Evolutionary conservation across 2,888 invertebrate genomes (phyloP), one percentile per base, ranked within the genome.

Genomic region (Megalurothrips usitatus): DNA sequence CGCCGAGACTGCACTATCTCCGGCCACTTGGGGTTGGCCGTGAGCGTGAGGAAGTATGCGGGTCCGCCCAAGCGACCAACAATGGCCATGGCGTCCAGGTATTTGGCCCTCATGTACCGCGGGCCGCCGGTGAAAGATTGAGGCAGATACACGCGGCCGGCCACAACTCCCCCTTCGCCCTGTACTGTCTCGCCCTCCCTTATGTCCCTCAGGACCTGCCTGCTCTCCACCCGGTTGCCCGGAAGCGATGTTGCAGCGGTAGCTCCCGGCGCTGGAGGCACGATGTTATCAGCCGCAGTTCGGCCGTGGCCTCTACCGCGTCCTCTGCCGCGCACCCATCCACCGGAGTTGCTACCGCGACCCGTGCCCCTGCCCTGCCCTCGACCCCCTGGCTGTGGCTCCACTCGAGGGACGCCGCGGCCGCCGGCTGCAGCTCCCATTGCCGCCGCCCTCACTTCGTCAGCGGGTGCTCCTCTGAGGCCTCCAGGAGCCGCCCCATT

Each of bases 1-100:
- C 49, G 9, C 49, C 10, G 9, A 9, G 49, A 49, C 12, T 49
- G 10, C 12, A 9, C 12, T 9, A 49, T 9, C 12, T 49, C 82
- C 79, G 81, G 79, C 83, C 82, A 83, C 1, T n/a, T 19, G 11
- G 75, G 80, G 23, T 79, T 63, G 75, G 48, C 52, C 43, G 81
- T 79, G 47, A 83, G 80, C 1, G 81, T 82, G 11, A 79, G 63
- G 78, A 82, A 82, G 43, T 26, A 82, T 17, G 81, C 82, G 12
- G 82, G 82, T 3, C n/a, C n/a, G 19, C 82, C 82, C 52, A 80
- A 26, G 1, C 81, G 81, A 80, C 80, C 19, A 9, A 81, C 82
- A 43, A 82, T 26, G 14, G 49, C 82, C 83, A 82, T 83, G 0
- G 81, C 80, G 48, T 82, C 78, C 58, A 52, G 26, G 68, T 83